Base-by-base conservation (phyloP, 1,140 invertebrate genomes). In the Macrobrachium nipponense region DNA sequence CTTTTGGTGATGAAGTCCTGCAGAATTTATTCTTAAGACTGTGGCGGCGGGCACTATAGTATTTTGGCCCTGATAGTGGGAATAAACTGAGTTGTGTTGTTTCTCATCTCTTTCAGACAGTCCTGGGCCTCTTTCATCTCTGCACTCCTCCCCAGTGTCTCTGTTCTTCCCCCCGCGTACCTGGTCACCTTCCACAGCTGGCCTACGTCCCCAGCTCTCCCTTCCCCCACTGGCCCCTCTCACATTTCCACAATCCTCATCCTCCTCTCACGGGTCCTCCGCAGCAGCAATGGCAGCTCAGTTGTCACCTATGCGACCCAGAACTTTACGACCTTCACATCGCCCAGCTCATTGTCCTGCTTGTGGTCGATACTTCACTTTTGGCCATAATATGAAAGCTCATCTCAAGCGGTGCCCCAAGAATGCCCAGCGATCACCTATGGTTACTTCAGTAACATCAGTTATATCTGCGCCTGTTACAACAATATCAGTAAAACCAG, bases 341-440 rank as follows among this genome's bases (percentile, higher is more conserved):
- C 81, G 88, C 20, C 88, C 88, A 20, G 88, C 88, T 58, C 85
- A 89, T 64, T 89, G 88, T 75, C 88, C 88, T 61, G 88, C 88
- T 73, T 89, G 88, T 62, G 88, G 88, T 66, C 68, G 88, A 85
- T 89, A 89, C 80, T 89, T 89, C 86, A 89, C 88, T 23, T 89
- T 87, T 81, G 86, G 88, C 78, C 88, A 89, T 75, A 89, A 89
- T 73, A 89, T 89, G 88, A 89, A 89, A 80, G 88, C 88, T 64
- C 88, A 89, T 58, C 86, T 89, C 62, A 89, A 89, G 44, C 86
- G 88, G 43, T 89, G 88, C 64, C 88, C 88, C 59, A 89, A 89
- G 83, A 89, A 89, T 80, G 36, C 88, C 51, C 86, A 89, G 76
- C 86, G 88, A 58, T 66, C 87, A 17, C 62, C 86, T 11, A 27